A percentile compares a stretch with the other conserved stretches of the same genome.
phyloP scores from a whole-genome alignment of 2,888 invertebrate genomes.

The Lasioglossum leucozonium region DNA sequence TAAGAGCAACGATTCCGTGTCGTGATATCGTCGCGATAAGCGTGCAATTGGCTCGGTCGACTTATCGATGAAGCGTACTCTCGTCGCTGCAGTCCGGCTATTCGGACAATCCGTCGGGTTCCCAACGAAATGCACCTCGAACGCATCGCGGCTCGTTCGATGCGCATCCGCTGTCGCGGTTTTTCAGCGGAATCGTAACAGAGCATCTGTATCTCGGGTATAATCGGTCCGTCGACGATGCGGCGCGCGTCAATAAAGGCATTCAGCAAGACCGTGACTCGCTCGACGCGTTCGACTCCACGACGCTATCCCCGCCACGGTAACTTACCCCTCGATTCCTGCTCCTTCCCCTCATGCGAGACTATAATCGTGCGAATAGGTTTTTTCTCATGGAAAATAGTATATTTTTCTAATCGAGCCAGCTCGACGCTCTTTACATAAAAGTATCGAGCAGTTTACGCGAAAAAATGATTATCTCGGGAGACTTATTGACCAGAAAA shows the following conservation, averaged over 20 bases:
- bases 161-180: background rate
- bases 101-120: background rate
- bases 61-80: constrained; percentile 40
- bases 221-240: background rate
- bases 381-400: no score
- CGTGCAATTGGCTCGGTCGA: constrained; percentile 42
- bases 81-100: constrained; percentile 19
- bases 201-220: background rate
- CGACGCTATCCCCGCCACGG: no score
- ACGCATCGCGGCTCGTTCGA: background rate
- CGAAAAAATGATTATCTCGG: no score
- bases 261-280: background rate
- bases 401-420: no score
- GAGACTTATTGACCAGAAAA: no score
- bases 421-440: no score
- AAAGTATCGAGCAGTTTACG: no score
- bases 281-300: no score
- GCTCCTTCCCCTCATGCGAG: no score
- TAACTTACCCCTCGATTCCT: no score
- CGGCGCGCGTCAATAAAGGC: background rate
- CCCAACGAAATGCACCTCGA: background rate
- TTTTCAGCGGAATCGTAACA: background rate
- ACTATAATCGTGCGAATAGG: no score
- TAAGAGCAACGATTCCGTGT: constrained; percentile 33
- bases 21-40: constrained; percentile 52